These are phyloP conservation scores for Cheumatopsyche charites DNA, from an alignment of 1,140 invertebrate species.

Conservation along the genomic window DNA sequence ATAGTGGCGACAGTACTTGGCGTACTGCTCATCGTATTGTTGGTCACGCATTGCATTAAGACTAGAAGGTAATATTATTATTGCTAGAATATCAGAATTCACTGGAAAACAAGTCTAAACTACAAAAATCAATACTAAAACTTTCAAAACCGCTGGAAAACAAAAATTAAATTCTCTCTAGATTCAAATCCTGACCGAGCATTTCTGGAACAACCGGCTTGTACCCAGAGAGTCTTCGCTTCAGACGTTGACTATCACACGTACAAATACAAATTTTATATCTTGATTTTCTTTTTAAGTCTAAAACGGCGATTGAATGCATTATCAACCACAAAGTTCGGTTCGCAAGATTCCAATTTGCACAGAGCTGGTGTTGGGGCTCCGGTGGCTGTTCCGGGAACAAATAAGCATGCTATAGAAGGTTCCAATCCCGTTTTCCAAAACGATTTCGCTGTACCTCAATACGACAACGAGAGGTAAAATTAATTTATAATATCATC, in stretches of 20 bases:
- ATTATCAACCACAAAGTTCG: constrained; percentile 66
- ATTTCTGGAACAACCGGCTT: too few relatives aligned
- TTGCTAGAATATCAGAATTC: too few relatives aligned
- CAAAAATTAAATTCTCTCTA: too few relatives aligned
- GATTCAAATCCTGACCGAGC: too few relatives aligned
- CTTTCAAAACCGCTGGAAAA: too few relatives aligned
- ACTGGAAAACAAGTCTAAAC: too few relatives aligned
- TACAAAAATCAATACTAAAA: too few relatives aligned
- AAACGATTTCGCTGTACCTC: constrained; percentile 57
- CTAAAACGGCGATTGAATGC: constrained; percentile 63
- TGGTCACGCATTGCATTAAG: constrained; percentile 60
- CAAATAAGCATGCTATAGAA: constrained; percentile 70
- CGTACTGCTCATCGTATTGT: constrained; percentile 57
- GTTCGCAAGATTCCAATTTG: constrained; percentile 65
- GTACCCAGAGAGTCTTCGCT: too few relatives aligned
- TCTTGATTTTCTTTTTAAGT: constrained; percentile 42
- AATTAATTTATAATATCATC: not conserved
- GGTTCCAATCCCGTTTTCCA: constrained; percentile 70
- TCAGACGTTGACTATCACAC: too few relatives aligned
- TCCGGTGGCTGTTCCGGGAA: constrained; percentile 62
- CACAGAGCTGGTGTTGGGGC: constrained; percentile 59
- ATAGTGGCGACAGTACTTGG: constrained; percentile 58
- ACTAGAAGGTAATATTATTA: constrained; percentile 59
- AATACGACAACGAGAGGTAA: constrained; percentile 62
- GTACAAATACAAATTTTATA: too few relatives aligned